Evolutionary conservation across 2,797 vertebrate species (phyloP), one percentile per base, ranked within the genome.

Genomic region (Chelonia mydas): DNA sequence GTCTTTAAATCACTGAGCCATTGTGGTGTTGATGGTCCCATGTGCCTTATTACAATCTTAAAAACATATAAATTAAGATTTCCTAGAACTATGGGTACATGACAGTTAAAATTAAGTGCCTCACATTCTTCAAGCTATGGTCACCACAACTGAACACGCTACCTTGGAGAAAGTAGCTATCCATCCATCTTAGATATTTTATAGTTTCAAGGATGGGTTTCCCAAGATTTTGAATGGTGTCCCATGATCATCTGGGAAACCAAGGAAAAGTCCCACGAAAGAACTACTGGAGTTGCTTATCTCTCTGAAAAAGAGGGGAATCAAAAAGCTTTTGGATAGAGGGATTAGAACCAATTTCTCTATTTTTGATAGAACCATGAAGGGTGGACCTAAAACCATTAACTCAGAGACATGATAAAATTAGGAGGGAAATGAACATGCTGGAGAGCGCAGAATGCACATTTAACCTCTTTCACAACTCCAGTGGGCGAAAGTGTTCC

Each of bases 131-230:
- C 83, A 61, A 86, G 57, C 76, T 76, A 84, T 49, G 51, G 15
- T 12, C 85, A 1, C 3, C 16, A 31, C 59, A 78, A 81, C 77
- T 65, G 81, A 90, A 95, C 61, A 51, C 3, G 50, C 65, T 72
- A 78, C 12, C 77, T 37, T 13, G 53, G 51, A 21, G 33, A 68
- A 68, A 68, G 33, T 37, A 68, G 8, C 33, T 37, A n/a, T 11
- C 61, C 33, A 68, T 68, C 8, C 61, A 68, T 68, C n/a, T 21
- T 68, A 68, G 61, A 37, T 53, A 54, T 37, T 87, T 86, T 0
- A 0, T 59, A 85, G 81, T 87, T 93, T 76, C 88, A 76, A 72
- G 86, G 47, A 93, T 23, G 33, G 91, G 72, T 55, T 93, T 54
- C 68, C 86, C 8, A 23, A 53, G 80, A 84, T 27, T 13, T 59